These are phyloP conservation scores for Goniozus legneri DNA, from an alignment of 1,140 invertebrate species.

Conservation along the genomic window DNA sequence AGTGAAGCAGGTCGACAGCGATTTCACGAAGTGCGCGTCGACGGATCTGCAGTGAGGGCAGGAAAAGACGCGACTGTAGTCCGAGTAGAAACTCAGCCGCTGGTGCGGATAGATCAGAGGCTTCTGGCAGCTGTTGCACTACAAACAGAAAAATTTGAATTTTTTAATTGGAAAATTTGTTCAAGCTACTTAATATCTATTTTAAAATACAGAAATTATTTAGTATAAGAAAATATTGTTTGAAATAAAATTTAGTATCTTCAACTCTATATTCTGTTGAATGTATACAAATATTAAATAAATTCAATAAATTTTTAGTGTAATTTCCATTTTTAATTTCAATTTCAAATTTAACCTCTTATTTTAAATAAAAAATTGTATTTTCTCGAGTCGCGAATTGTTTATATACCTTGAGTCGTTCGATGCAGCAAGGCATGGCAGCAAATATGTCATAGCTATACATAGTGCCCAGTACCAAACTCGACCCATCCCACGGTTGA, in stretches of 20 bases:
- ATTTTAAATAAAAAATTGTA: not conserved
- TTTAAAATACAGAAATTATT: not conserved
- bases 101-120: slow-evolving; percentile 82
- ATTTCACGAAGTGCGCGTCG: slow-evolving; percentile 93
- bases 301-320: too few species aligned
- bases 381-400: not conserved
- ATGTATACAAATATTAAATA: too few species aligned
- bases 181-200: not conserved
- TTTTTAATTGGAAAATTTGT: too few species aligned
- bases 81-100: slow-evolving; percentile 88
- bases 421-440: slow-evolving; percentile 90
- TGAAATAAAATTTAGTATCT: not conserved
- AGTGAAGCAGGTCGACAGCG: slow-evolving; percentile 74
- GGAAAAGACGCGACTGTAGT: slow-evolving; percentile 88
- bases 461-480: slow-evolving; percentile 91
- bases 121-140: slow-evolving; percentile 89
- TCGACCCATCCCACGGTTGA: slow-evolving; percentile 87
- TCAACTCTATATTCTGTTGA: too few species aligned
- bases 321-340: too few species aligned
- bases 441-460: slow-evolving; percentile 98
- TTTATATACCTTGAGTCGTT: slow-evolving; percentile 77
- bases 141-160: slow-evolving; percentile 43
- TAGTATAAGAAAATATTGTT: not conserved
- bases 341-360: too few species aligned
- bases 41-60: slow-evolving; percentile 87